These are phyloP conservation scores for Latrodectus elegans DNA, from an alignment of 2,888 invertebrate species.

Conservation along the genomic window DNA sequence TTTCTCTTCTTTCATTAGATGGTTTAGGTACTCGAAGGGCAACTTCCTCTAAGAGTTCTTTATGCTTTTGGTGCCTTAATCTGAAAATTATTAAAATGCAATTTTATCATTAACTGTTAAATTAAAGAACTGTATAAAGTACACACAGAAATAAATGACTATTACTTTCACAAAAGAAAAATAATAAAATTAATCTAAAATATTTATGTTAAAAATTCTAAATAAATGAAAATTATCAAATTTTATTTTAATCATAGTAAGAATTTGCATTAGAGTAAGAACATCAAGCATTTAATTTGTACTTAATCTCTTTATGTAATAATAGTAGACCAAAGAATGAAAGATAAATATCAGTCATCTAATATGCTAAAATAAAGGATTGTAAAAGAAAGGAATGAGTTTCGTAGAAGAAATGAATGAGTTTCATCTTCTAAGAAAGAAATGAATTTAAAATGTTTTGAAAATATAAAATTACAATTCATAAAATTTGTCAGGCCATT, in stretches of 20 bases:
- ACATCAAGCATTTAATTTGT: no score
- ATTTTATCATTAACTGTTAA: background rate
- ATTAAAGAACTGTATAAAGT: background rate
- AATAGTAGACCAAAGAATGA: no score
- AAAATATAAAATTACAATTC: no score
- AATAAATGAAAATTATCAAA: background rate
- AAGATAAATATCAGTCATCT: no score
- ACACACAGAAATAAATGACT: background rate
- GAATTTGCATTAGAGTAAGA: no score
- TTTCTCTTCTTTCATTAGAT: conserved; percentile 16
- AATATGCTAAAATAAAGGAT: no score
- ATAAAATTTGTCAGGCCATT: no score
- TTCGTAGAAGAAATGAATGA: no score
- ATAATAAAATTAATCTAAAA: background rate
- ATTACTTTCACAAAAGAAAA: background rate
- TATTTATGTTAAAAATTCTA: background rate
- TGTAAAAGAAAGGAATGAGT: no score
- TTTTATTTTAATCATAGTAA: background rate
- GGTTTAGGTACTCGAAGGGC: conserved; percentile 21
- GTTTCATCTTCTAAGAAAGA: no score
- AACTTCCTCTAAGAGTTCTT: conserved; percentile 24
- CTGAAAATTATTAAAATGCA: background rate
- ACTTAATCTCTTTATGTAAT: no score
- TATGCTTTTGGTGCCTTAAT: conserved; percentile 33
- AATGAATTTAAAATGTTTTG: no score